Base-by-base conservation (phyloP, 1,140 invertebrate genomes). In the Drosophila serrata region DNA sequence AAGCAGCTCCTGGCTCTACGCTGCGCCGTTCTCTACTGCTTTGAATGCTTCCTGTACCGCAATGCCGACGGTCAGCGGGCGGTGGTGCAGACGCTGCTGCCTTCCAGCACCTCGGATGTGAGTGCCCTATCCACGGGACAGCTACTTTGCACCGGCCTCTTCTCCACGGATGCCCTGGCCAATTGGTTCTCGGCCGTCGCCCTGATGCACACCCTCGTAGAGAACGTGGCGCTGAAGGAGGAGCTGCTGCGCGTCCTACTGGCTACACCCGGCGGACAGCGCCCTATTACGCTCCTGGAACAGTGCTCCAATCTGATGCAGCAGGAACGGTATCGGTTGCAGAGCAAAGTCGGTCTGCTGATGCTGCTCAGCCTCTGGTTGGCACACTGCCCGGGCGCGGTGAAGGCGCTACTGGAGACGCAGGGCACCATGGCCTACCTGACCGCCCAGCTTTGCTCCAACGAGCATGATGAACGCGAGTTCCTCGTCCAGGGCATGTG, bases 141-240 rank as follows among this genome's bases (percentile, higher is more conserved):
- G 93, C 93, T 99, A n/a, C 94, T 99, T 4, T 99, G 98, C 92
- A 96, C 97, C 19, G 98, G 99, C 1, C 93, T 99, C 13, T 99
- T 99, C 92, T 98, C 97, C 48, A 93, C 95, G 0, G 98, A 99
- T 92, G 94, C 97, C 17, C 93, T 98, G n/a, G 98, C 97, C n/a
- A 99, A 98, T 92, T 99, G 99, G 99, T 98, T 99, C 93, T 97
- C 98, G 1, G 95, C 98, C 0, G 96, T 99, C 6, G 97, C 98
- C 12, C 93, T 99, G 15, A 96, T 97, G 80, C 97, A 99, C 85
- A 95, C 96, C 1, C 93, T 99, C n/a, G 95, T 98, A 2, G 97
- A 99, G 67, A 98, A 98, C 92, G 94, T 95, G 4, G 95, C 95
- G 6, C 97, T 99, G 82, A 99, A 99, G 92, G 98, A 99, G 87